Evolutionary conservation across 1,140 invertebrate species (phyloP), one percentile per base, ranked within the genome.

Genomic region (Pseudomyrmex sp.): DNA sequence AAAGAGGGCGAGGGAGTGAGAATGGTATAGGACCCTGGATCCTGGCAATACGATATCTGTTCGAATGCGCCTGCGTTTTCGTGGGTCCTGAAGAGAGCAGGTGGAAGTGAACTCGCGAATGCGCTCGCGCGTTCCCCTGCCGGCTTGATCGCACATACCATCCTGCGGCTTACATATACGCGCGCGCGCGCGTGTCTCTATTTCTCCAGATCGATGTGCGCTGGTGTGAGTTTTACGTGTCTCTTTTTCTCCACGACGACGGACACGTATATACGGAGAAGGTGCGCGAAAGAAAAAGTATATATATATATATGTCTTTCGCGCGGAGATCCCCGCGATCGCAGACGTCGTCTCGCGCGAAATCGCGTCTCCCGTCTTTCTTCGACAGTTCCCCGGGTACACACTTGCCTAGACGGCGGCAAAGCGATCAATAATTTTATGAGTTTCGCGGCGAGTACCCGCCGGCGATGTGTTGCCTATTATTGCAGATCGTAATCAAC

Each of bases 61-160:
- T 70, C 56, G 18, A 82, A 66, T 50, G 91, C 91, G 91, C 91
- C 70, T 91, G 91, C 91, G 91, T 88, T 77, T 83, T 50, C 54
- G 35, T 35, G 62, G 79, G 75, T 65, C 65, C 82, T 85, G 56
- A 86, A 85, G 75, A 75, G 85, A 73, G 79, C 54, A 50, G 59
- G 82, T 63, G 65, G 85, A 86, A 86, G 75, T 77, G 70, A 89
- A 89, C 77, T 85, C 82, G 65, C 52, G 26, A 35, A 35, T 18
- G 72, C 35, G 80, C 58, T 58, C 56, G n/a, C 50, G 46, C 75
- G 72, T 35, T 44, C 75, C 44, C 26, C 52, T 48, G 54, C 56
- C 50, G 76, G 85, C 77, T 87, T 88, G 85, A 88, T 85, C 86
- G 65, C 65, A n/a, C 9, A 88, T 68, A 84, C 85, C 61, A 59